A percentile compares a stretch with the other conserved stretches of the same genome.
phyloP scores from a whole-genome alignment of 2,113 vertebrate genomes.

The Zosterops pallidus region DNA sequence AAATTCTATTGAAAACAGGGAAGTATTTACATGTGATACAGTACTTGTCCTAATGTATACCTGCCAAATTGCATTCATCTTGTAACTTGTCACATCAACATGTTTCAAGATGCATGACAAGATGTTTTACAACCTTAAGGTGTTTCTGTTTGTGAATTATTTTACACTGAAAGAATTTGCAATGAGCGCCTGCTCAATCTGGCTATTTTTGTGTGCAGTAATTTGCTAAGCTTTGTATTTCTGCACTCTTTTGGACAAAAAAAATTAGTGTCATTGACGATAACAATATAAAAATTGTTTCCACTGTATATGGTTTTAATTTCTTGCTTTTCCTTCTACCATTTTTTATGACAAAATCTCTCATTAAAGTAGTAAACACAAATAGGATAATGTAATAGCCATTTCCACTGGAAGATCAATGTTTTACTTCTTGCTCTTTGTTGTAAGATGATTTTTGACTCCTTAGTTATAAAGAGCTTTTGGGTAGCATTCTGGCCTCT shows the following conservation, averaged over 20 bases:
- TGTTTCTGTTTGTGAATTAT: constrained; percentile 53
- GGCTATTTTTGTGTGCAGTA: neutral
- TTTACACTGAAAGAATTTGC: constrained; percentile 20
- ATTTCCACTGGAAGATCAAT: neutral
- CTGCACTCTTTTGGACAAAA: neutral
- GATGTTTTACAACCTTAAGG: constrained; percentile 46
- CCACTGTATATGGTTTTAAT: neutral
- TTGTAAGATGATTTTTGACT: neutral
- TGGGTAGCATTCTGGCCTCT: neutral
- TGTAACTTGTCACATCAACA: constrained; percentile 27
- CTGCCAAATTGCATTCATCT: constrained; percentile 34
- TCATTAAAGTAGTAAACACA: neutral
- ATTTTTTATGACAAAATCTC: neutral
- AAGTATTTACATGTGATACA: constrained; percentile 1
- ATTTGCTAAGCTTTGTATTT: neutral
- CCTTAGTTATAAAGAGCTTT: neutral
- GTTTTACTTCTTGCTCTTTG: neutral
- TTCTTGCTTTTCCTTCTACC: neutral
- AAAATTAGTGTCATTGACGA: neutral
- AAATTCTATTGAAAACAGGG: neutral
- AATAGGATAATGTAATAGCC: neutral
- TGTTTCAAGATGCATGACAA: constrained; percentile 37
- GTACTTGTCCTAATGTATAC: constrained; percentile 20
- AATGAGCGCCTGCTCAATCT: neutral
- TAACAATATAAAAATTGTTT: neutral